phyloP scores from a whole-genome alignment of 2,888 invertebrate species.

The Pristionchus exspectatus region DNA sequence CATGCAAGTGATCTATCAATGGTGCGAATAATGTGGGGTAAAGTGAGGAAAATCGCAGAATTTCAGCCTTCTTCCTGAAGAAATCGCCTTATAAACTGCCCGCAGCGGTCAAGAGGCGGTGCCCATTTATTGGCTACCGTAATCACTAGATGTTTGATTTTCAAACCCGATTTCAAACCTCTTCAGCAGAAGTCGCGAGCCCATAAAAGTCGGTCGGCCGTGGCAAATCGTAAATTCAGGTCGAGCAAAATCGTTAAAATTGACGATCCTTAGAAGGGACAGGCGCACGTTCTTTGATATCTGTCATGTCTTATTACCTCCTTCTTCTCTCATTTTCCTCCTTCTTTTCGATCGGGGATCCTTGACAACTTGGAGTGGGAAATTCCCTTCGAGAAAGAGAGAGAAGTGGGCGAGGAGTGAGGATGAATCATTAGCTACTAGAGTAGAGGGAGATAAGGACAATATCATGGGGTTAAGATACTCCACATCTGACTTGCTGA shows the following conservation, averaged over 20 bases:
- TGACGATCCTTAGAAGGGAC: neutral
- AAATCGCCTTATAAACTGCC: neutral
- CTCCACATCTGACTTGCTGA: no score
- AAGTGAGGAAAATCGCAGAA: neutral
- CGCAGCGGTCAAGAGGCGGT: slow-evolving; percentile 1
- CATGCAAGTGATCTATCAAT: neutral
- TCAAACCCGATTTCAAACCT: neutral
- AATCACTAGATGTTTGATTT: neutral
- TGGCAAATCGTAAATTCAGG: slow-evolving; percentile 30
- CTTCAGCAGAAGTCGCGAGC: neutral
- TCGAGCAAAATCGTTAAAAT: neutral
- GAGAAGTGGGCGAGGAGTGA: neutral
- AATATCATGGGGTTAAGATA: no score
- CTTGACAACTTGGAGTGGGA: slow-evolving; percentile 21
- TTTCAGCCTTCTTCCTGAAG: neutral
- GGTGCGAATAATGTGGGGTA: neutral
- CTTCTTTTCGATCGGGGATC: slow-evolving; percentile 1
- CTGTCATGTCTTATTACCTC: neutral
- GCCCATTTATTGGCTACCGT: slow-evolving; percentile 28
- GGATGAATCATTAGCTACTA: slow-evolving; percentile 9
- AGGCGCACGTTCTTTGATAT: slow-evolving; percentile 8
- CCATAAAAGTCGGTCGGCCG: neutral
- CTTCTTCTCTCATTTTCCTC: neutral
- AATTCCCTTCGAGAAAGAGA: neutral
- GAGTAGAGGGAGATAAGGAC: neutral